Evolutionary conservation across 2,888 invertebrate genomes (phyloP).

Genomic region (Thera obeliscata): DNA sequence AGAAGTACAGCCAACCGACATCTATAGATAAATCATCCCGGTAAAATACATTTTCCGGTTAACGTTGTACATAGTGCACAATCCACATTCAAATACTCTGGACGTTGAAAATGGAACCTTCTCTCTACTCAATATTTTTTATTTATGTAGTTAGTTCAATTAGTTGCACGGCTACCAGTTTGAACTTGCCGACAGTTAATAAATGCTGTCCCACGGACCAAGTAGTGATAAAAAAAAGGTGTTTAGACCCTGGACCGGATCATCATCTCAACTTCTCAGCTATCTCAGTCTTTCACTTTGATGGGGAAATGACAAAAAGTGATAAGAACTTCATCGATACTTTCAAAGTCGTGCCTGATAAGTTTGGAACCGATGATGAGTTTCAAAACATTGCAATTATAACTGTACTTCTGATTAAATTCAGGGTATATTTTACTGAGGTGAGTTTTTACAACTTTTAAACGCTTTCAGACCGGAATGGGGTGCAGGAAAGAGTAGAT

Average conservation of each 20-base stretch:
- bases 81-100: not conserved
- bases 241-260: not conserved
- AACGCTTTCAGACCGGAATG: no score
- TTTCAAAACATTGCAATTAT: not conserved
- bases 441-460: constrained; percentile 16
- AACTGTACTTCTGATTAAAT: not conserved
- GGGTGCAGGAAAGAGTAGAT: not conserved
- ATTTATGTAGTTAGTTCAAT: constrained; percentile 3
- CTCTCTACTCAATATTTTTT: not conserved
- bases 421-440: constrained; percentile 23
- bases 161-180: not conserved
- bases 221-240: constrained; percentile 13
- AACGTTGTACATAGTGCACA: not conserved
- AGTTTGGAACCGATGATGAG: constrained; percentile 1
- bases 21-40: no score
- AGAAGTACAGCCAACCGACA: no score
- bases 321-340: constrained; percentile 3
- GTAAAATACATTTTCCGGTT: not conserved
- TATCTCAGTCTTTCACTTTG: not conserved
- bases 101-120: constrained; percentile 9
- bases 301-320: not conserved
- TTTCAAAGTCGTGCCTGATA: constrained; percentile 12
- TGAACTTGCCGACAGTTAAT: not conserved
- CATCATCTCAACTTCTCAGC: not conserved
- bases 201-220: constrained; percentile 12